Percentiles rank a stretch among this genome's conserved stretches.
These are phyloP conservation scores for Peromyscus californicus DNA, from an alignment of 2,113 vertebrate genomes.

Conservation along the genomic window DNA sequence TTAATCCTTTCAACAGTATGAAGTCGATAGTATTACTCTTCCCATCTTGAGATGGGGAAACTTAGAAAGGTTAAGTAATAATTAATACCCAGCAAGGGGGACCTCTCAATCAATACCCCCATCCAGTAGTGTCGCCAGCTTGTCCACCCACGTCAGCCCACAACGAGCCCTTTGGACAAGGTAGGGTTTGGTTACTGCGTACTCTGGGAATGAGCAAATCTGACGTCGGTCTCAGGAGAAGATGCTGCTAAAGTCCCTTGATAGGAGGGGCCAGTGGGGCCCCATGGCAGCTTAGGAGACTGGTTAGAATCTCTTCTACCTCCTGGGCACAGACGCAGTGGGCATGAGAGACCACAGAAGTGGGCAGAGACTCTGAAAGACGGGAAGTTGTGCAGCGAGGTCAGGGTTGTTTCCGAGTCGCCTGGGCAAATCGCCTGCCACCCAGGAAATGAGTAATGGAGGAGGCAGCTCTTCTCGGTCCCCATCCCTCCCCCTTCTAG, in stretches of 20 bases:
- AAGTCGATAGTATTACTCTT: not conserved
- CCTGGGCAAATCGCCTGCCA: not conserved
- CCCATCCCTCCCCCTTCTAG: not conserved
- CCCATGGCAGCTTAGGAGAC: not conserved
- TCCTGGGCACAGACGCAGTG: not conserved
- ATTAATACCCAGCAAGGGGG: not conserved
- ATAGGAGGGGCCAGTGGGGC: not conserved
- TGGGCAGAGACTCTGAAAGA: slow-evolving; percentile 34
- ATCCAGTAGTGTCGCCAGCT: not conserved
- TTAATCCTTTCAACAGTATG: not conserved
- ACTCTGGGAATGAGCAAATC: not conserved
- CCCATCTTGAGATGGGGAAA: not conserved
- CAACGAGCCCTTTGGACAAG: not conserved
- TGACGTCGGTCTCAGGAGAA: not conserved
- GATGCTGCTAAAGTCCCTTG: not conserved
- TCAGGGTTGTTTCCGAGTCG: not conserved
- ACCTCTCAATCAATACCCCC: not conserved
- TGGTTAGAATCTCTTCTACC: not conserved
- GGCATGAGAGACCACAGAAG: not conserved
- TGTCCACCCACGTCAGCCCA: not conserved
- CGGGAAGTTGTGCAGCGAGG: not conserved
- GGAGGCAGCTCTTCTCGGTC: slow-evolving; percentile 1
- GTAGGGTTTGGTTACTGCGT: not conserved
- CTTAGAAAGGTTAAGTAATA: not conserved
- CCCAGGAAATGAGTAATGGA: slow-evolving; percentile 2